Conservation (phyloP, 2,113 vertebrate species). For the Epinephelus moara region DNA sequence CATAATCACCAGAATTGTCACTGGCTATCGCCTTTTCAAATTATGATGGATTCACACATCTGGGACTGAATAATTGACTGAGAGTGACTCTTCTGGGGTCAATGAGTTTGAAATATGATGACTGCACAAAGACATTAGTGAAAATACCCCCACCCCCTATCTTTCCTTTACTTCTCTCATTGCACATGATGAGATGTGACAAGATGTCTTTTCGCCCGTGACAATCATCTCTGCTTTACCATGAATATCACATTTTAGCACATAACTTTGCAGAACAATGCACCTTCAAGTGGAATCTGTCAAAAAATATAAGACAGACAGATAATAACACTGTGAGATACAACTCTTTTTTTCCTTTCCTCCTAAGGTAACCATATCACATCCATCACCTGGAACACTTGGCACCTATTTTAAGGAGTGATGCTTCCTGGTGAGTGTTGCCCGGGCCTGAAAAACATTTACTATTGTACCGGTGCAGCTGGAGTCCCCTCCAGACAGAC, state of each 20-base stretch:
- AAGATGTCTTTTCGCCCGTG: background rate
- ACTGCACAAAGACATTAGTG: constrained; percentile 38
- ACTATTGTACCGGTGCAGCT: constrained; percentile 25
- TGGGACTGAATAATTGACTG: constrained; percentile 44
- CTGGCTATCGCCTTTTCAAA: constrained; percentile 53
- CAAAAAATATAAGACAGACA: background rate
- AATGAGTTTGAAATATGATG: constrained; percentile 51
- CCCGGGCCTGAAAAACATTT: constrained; percentile 26
- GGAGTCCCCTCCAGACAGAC: constrained; percentile 29
- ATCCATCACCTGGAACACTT: constrained; percentile 11
- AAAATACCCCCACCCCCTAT: constrained; percentile 9
- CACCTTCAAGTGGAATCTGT: background rate
- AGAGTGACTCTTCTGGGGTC: constrained; percentile 48
- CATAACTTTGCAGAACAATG: constrained; percentile 2
- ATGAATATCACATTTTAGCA: constrained; percentile 3
- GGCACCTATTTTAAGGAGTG: constrained; percentile 19
- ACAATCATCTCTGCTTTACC: background rate
- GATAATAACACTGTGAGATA: background rate
- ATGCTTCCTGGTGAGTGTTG: constrained; percentile 10
- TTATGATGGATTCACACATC: constrained; percentile 66
- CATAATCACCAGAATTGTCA: constrained; percentile 58
- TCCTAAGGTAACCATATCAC: background rate
- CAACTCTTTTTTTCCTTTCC: background rate
- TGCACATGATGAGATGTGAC: constrained; percentile 45
- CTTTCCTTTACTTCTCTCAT: constrained; percentile 14